Conservation (phyloP, 2,113 vertebrate species). For the Oncorhynchus gorbuscha region DNA sequence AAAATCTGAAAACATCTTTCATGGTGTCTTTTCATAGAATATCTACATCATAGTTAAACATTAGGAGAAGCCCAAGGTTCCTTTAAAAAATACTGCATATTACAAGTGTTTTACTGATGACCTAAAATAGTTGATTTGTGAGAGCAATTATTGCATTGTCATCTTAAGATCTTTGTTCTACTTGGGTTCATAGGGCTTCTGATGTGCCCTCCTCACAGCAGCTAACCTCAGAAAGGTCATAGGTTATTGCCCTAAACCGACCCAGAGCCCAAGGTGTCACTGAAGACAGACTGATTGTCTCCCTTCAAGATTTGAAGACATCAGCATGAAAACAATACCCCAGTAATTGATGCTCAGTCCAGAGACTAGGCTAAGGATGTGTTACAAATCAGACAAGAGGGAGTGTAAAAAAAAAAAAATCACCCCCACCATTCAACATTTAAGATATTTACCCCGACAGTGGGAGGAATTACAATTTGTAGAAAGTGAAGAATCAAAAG, state of each 20-base stretch:
- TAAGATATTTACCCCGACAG: constrained; percentile 64
- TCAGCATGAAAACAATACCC: constrained; percentile 38
- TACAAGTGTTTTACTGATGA: not conserved
- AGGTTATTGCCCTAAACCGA: constrained; percentile 25
- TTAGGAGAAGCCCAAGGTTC: too few species aligned
- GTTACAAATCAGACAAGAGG: constrained; percentile 52
- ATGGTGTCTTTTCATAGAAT: not conserved
- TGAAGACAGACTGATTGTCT: constrained; percentile 19
- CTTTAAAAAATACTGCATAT: not conserved
- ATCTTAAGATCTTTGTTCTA: constrained; percentile 32
- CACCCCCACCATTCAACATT: not conserved
- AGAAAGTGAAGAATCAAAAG: constrained; percentile 46
- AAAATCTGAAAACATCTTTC: not conserved
- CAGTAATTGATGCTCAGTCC: constrained; percentile 34
- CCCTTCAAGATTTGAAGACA: constrained; percentile 32
- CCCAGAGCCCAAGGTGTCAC: constrained; percentile 26
- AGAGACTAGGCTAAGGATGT: constrained; percentile 28
- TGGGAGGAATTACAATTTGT: constrained; percentile 26
- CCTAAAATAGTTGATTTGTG: constrained; percentile 38
- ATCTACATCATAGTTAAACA: too few species aligned
- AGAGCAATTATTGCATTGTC: constrained; percentile 17
- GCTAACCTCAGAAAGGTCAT: constrained; percentile 26
- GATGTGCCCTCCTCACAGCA: constrained; percentile 25
- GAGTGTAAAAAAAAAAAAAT: not conserved
- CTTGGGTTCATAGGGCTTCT: constrained; percentile 15